A percentile compares a stretch with the other conserved stretches of the same genome.
These are phyloP conservation scores for Neotoma lepida DNA, from an alignment of 2,113 vertebrate species.

Conservation along the genomic window DNA sequence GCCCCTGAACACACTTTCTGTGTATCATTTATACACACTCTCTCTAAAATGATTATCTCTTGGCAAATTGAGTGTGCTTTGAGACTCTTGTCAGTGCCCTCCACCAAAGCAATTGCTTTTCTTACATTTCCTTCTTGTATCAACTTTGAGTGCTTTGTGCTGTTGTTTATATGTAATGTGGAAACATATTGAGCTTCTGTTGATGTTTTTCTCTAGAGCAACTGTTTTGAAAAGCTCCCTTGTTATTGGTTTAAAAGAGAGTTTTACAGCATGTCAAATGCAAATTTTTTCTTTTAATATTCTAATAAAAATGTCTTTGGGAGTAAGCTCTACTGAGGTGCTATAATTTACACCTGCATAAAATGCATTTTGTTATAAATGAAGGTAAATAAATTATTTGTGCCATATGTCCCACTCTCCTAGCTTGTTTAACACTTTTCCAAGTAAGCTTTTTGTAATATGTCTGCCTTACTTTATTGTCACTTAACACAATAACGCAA, in stretches of 20 bases:
- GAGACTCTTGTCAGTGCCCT: background rate
- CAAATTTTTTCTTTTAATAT: conserved; percentile 58
- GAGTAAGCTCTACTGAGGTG: conserved; percentile 16
- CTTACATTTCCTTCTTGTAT: background rate
- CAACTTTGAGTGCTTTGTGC: background rate
- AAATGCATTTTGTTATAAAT: conserved; percentile 49
- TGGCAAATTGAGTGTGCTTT: background rate
- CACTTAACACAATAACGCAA: conserved; percentile 41
- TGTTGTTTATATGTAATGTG: background rate
- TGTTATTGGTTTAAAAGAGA: conserved; percentile 33
- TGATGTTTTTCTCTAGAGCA: conserved; percentile 17
- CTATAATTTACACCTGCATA: conserved; percentile 59
- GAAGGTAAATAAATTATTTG: conserved; percentile 59
- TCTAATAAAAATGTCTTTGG: conserved; percentile 61
- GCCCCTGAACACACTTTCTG: background rate
- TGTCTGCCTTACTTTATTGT: conserved; percentile 34
- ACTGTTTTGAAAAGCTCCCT: background rate
- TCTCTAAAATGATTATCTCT: background rate
- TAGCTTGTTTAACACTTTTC: conserved; percentile 21
- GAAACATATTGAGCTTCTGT: background rate
- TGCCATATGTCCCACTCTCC: conserved; percentile 6
- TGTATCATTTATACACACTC: background rate
- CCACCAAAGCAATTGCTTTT: background rate
- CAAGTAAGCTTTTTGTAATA: background rate
- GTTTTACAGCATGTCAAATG: conserved; percentile 46